Base-by-base conservation (phyloP, 1,140 invertebrate species). In the Wiebesia pumilae region DNA sequence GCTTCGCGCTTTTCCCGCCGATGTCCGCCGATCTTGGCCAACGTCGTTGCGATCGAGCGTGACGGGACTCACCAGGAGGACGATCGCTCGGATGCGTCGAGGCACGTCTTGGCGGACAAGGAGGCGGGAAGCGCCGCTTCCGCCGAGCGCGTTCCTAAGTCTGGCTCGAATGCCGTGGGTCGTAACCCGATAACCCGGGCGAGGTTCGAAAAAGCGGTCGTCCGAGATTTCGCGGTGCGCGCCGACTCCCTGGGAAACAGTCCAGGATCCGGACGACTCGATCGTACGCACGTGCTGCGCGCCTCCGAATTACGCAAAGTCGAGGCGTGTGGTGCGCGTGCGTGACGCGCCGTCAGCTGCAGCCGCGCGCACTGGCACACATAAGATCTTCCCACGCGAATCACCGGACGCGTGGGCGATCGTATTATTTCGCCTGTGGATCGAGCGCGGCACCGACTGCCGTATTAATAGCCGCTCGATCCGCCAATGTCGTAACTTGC, bases 361-460 rank as follows among this genome's bases (percentile, higher is more conserved):
- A 30, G 79, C 27, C 79, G 12, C 71, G 71, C 10, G 69, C 69
- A 71, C 21, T 71, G 71, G 40, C 71, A 75, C 38, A 75, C 71
- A 27, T 75, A 75, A 75, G 71, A 75, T 75, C 71, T 75, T 75
- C 71, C 71, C 71, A 75, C 71, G 71, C 71, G 38, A 27, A 62
- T 27, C 3, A 3, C 27, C 27, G 58, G 21, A n/a, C 40, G 71
- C 71, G 71, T 75, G 71, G 71, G 71, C 6, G 40, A 40, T 40
- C 69, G 35, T 3, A 24, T 33, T 40, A 73, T 40, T 73, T 40
- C 35, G 35, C 43, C 43, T 47, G 12, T 47, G 43, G 4, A 12
- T 47, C 43, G 43, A 47, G 43, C 43, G 43, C 43, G 12, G 43
- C 35, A 10, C 38, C 3, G 21, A 54, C 19, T 38, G 21, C 12